A percentile compares a stretch with the other conserved stretches of the same genome.
phyloP scores from a whole-genome alignment of 2,113 vertebrate species.

The Euleptes europaea region DNA sequence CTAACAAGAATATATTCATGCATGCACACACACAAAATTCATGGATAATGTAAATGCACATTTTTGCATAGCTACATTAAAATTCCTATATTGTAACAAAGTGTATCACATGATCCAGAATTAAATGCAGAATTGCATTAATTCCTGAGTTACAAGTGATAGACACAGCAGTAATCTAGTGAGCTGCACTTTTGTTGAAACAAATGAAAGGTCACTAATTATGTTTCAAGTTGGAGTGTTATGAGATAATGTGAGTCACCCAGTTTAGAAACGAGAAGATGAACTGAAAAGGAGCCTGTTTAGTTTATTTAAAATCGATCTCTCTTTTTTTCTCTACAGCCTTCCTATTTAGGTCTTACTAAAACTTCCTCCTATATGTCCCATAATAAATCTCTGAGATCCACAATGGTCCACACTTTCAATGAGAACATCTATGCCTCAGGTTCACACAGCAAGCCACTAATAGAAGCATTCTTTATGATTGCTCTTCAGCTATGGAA shows the following conservation, averaged over 20 bases:
- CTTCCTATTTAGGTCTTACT: background rate
- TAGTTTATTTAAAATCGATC: background rate
- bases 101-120: slow-evolving; percentile 21
- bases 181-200: background rate
- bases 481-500: background rate
- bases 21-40: background rate
- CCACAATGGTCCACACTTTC: background rate
- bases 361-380: background rate
- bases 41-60: background rate
- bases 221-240: background rate
- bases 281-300: background rate
- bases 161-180: slow-evolving; percentile 8
- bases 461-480: background rate
- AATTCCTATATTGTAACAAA: background rate
- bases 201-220: slow-evolving; percentile 7
- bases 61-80: background rate
- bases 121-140: background rate
- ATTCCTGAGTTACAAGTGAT: background rate
- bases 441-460: background rate
- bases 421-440: background rate
- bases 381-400: background rate
- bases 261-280: slow-evolving; percentile 1
- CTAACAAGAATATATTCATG: too few species aligned
- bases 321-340: too few species aligned
- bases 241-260: background rate